A percentile compares a stretch with the other conserved stretches of the same genome.
These are phyloP conservation scores for Rhagonycha lutea DNA, from an alignment of 2,888 invertebrate species.

Conservation along the genomic window DNA sequence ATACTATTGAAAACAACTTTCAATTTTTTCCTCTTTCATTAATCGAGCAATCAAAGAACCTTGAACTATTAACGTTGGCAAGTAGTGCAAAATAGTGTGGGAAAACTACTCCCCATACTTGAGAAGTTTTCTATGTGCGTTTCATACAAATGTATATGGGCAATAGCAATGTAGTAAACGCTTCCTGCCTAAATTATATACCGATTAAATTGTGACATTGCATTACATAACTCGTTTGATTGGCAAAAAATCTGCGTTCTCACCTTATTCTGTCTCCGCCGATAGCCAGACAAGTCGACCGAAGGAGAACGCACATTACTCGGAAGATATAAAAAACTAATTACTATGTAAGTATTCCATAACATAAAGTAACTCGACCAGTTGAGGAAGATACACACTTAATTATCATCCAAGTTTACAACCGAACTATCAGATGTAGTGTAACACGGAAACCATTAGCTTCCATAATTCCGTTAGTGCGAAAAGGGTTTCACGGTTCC, in stretches of 20 bases:
- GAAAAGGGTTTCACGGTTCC: not conserved
- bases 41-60: not conserved
- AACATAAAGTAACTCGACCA: not conserved
- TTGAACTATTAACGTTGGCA: not conserved
- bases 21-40: not conserved
- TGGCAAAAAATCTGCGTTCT: not conserved
- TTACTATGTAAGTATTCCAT: not conserved
- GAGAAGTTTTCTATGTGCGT: not conserved
- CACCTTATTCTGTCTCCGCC: not conserved
- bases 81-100: slow-evolving; percentile 2
- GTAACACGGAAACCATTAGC: not conserved
- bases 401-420: not conserved
- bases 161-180: not conserved
- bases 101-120: not conserved
- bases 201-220: not conserved
- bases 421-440: not conserved
- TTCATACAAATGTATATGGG: not conserved
- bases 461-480: not conserved
- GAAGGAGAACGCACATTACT: not conserved
- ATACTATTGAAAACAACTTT: not conserved
- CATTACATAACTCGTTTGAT: not conserved
- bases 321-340: not conserved
- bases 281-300: not conserved
- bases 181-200: not conserved
- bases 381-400: not conserved